A percentile compares a stretch with the other conserved stretches of the same genome.
These are phyloP conservation scores for Psophia crepitans DNA, from an alignment of 2,113 vertebrate species.

Conservation along the genomic window DNA sequence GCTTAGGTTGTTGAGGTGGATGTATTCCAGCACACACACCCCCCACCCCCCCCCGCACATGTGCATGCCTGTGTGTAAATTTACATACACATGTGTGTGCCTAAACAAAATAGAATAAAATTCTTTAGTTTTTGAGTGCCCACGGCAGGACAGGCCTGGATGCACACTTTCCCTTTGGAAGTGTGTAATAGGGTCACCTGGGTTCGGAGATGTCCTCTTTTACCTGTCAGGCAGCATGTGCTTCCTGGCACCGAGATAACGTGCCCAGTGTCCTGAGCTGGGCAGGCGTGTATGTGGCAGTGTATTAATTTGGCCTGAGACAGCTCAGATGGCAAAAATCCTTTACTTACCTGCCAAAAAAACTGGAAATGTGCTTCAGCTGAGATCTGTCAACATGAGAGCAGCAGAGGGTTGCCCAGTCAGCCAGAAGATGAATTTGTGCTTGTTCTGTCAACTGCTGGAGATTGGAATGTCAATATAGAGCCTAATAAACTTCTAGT, in stretches of 20 bases:
- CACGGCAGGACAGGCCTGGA: background rate
- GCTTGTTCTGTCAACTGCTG: constrained; percentile 22
- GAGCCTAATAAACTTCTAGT: constrained; percentile 17
- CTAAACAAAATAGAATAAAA: background rate
- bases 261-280: background rate
- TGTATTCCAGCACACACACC: background rate
- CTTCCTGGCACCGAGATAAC: background rate
- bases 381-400: background rate
- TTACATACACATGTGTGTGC: background rate
- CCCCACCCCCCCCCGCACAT: too few relatives aligned
- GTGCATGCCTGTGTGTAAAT: background rate
- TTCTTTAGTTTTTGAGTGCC: background rate
- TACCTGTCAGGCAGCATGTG: background rate
- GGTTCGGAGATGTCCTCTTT: background rate
- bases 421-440: constrained; percentile 30
- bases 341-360: constrained; percentile 4
- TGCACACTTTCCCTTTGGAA: background rate
- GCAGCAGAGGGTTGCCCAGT: constrained; percentile 24
- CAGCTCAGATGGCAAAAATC: constrained; percentile 38
- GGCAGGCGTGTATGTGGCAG: background rate
- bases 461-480: constrained; percentile 17
- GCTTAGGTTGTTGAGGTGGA: background rate
- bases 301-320: background rate
- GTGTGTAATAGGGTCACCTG: background rate
- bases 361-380: constrained; percentile 25